phyloP scores from a whole-genome alignment of 2,797 vertebrate species.

The Hemitrygon akajei region DNA sequence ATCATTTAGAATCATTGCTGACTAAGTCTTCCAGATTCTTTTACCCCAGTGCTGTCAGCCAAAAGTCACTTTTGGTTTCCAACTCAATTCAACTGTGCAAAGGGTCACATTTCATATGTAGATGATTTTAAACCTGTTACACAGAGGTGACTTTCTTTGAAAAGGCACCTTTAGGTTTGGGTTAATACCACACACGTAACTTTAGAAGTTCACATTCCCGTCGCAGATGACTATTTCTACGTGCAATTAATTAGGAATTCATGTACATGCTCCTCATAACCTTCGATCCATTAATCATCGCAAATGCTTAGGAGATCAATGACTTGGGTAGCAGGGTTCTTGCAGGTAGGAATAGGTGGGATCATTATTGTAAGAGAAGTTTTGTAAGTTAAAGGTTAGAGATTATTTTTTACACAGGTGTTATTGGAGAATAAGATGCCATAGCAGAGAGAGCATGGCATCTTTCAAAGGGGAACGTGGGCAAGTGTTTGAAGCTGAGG shows the following conservation, averaged over 20 bases:
- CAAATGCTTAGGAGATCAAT: neutral
- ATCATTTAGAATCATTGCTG: neutral
- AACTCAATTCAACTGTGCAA: neutral
- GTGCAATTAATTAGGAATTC: constrained; percentile 31
- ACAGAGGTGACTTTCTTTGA: no score
- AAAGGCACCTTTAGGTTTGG: neutral
- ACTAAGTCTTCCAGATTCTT: no score
- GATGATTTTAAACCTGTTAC: neutral
- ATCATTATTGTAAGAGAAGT: neutral
- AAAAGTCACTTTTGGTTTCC: neutral
- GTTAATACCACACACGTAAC: neutral
- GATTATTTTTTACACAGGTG: neutral
- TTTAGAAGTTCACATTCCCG: neutral
- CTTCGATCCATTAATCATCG: neutral
- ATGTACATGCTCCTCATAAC: neutral
- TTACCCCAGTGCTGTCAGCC: neutral
- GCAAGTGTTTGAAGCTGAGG: neutral
- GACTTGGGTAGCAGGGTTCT: neutral
- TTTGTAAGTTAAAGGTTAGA: constrained; percentile 7
- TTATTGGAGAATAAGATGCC: neutral
- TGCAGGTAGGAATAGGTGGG: neutral
- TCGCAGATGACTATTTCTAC: neutral
- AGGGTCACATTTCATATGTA: neutral
- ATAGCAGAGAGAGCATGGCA: neutral
- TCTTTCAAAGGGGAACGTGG: neutral